Conservation (phyloP, 1,140 invertebrate species). For the Cherax destructor region DNA sequence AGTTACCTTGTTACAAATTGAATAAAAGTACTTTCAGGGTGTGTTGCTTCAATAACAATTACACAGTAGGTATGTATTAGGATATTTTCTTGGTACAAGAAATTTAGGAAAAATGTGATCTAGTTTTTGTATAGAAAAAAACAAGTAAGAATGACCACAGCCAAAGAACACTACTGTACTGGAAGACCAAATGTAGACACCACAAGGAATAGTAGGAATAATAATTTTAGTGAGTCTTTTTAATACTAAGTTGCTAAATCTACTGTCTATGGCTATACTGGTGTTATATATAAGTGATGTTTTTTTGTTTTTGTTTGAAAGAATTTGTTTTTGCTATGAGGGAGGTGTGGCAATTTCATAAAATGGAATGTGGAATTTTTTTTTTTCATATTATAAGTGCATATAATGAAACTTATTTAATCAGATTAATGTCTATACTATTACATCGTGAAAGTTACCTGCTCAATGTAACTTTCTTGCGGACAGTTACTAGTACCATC, state of each 20-base stretch:
- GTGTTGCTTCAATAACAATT: too few species aligned
- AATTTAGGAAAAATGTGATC: too few species aligned
- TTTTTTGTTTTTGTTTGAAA: not conserved
- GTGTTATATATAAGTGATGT: not conserved
- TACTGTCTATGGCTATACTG: conserved; percentile 22
- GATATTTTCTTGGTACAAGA: too few species aligned
- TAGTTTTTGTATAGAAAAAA: not conserved
- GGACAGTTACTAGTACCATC: too few species aligned
- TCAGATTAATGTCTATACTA: too few species aligned
- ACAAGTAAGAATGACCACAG: not conserved
- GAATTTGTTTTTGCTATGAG: conserved; percentile 19
- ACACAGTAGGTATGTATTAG: too few species aligned
- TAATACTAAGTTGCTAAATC: not conserved
- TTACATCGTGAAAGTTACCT: too few species aligned
- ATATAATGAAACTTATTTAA: too few species aligned
- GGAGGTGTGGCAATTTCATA: not conserved
- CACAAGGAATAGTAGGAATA: not conserved
- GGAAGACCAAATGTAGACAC: not conserved
- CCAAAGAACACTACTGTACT: not conserved
- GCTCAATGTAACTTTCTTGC: too few species aligned
- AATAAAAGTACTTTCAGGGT: too few species aligned
- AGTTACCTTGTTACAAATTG: too few species aligned
- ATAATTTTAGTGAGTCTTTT: not conserved
- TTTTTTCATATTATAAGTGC: too few species aligned
- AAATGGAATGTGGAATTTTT: conserved; percentile 10